Evolutionary conservation across 2,113 vertebrate genomes (phyloP), one percentile per base, ranked within the genome.

Genomic region (Hypanus sabinus): DNA sequence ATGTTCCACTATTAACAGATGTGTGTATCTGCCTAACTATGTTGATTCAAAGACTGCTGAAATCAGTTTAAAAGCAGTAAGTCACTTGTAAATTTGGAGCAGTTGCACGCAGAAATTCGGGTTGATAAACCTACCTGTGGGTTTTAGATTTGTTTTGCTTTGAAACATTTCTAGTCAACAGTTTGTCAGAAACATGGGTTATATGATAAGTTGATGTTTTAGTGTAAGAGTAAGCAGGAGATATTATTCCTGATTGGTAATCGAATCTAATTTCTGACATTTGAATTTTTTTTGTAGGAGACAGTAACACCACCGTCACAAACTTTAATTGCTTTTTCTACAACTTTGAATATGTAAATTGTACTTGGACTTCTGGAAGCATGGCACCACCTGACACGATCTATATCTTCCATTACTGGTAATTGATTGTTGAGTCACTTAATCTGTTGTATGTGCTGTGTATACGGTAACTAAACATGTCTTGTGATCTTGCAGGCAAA

Each of bases 271-370:
- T 24, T 75, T 20, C 75, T 14, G 55, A 12, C 24, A 57, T 87
- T 60, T 5, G 27, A 1, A 46, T 87, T 33, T 27, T 14, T 88
- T 18, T 93, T 14, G 20, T 1, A 93, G 90, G 90, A 30, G 90
- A 73, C 38, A 38, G 16, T 36, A 33, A 36, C 0, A 70, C 90
- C 22, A 36, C 65, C 24, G 90, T 73, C 68, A 93, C 14, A 73
- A 93, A 93, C 38, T 46, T 93, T 12, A 16, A 2, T 0, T 93
- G 33, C n/a, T 11, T 71, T 46, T 46, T 5, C 9, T 93, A 93
- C 36, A 93, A 93, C 68, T 93, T 71, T 27, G 90, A 93, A 93
- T 73, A 93, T 5, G 36, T 93, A 71, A 93, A 93, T 55, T 93
- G 90, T 46, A 93, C 90, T 16, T 93, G 90, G 90, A 38, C 38